Base-by-base conservation (phyloP, 2,888 invertebrate species). In the Amphimallon solstitiale region DNA sequence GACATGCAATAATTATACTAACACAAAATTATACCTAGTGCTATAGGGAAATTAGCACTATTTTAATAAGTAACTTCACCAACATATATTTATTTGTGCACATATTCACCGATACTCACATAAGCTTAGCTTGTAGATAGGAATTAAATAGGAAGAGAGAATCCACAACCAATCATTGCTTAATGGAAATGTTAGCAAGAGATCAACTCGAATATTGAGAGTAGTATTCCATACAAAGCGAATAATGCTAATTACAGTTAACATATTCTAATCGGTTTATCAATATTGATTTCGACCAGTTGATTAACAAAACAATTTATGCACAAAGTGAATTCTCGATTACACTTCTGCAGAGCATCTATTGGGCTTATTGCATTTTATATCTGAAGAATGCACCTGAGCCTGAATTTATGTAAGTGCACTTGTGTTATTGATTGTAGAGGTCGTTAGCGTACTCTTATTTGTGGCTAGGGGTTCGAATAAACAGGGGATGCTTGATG, bases 331-430 rank as follows among this genome's bases (percentile, higher is more conserved):
- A 49, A 29, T 51, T 35, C 64, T 52, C 67, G 23, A 52, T 38
- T 67, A 37, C 64, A 43, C 64, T 46, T 60, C 60, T 46, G 49
- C 48, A 51, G 21, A 49, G 43, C 51, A 61, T 67, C 64, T 67
- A 74, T 72, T 64, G 71, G 70, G 68, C 72, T 73, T 73, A 74
- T 73, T 71, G 71, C 63, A 64, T 68, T 67, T 64, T 63, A 59
- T 65, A 60, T 60, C 61, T 29, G 73, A 72, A 74, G 74, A 74
- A 73, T 71, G 75, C 77, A 77, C 77, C 77, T 77, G 76, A 75
- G 76, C 76, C 75, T 66, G 74, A 74, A 76, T 77, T 76, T 77
- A 75, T 77, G 70, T 76, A 77, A 77, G 74, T 77, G 75, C 76
- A 76, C 74, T 76, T 71, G 69, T 70, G 74, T 76, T 77, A 77